Conservation (phyloP, 2,888 invertebrate species). For the Cerastis rubricosa region DNA sequence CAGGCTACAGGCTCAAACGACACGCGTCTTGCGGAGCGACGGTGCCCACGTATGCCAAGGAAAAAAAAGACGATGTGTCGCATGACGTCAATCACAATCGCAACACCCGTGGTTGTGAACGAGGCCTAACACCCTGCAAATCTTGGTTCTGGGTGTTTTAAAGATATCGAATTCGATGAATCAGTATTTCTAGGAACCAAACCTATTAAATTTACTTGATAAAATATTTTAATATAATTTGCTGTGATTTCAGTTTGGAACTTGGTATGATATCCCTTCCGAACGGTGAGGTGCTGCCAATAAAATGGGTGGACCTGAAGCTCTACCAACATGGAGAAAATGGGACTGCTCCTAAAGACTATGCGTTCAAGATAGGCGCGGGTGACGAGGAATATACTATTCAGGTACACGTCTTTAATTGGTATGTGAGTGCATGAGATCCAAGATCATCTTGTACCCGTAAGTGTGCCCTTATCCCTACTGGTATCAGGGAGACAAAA, state of each 20-base stretch:
- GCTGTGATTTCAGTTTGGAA: conserved; percentile 88
- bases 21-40: neutral
- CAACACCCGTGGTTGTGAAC: neutral
- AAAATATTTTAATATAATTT: neutral
- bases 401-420: conserved; percentile 79
- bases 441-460: neutral
- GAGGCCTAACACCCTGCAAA: neutral
- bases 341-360: conserved; percentile 91
- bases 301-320: conserved; percentile 92
- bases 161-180: neutral
- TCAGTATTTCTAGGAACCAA: neutral
- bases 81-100: neutral
- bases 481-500: too few relatives aligned
- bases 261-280: conserved; percentile 91
- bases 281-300: conserved; percentile 88
- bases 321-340: conserved; percentile 93
- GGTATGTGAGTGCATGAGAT: neutral
- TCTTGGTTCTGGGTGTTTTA: neutral
- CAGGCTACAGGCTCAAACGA: neutral
- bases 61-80: neutral
- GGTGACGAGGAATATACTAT: conserved; percentile 90
- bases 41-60: too few relatives aligned
- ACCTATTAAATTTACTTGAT: neutral
- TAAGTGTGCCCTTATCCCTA: neutral
- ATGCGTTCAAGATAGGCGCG: conserved; percentile 92